These are phyloP conservation scores for Galbula dea DNA, from an alignment of 2,113 vertebrate genomes.

Conservation along the genomic window DNA sequence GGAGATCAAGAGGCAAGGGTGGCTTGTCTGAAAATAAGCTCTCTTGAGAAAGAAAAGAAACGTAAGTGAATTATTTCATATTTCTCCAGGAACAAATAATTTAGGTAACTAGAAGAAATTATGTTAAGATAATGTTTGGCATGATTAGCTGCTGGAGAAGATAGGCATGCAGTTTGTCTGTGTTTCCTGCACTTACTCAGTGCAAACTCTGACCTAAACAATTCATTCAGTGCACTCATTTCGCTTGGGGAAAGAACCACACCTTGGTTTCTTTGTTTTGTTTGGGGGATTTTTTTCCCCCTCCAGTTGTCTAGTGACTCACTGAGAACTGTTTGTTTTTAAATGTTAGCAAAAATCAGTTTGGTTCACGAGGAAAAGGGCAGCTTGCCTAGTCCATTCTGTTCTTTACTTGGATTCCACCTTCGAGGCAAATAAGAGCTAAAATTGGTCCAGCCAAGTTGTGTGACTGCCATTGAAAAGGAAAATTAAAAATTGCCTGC, in stretches of 20 bases:
- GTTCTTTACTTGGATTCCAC: conserved; percentile 51
- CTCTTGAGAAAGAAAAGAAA: neutral
- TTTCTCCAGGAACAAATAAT: neutral
- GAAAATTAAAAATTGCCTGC: conserved; percentile 18
- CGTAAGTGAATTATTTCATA: neutral
- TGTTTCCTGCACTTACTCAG: neutral
- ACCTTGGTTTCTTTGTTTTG: neutral
- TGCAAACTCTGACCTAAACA: neutral
- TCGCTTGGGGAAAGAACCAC: conserved; percentile 22
- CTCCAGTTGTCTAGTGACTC: conserved; percentile 36
- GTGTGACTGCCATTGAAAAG: neutral
- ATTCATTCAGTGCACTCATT: neutral
- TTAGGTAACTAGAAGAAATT: neutral
- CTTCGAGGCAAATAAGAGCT: conserved; percentile 21
- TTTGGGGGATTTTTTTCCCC: neutral
- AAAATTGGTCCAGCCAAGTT: conserved; percentile 2
- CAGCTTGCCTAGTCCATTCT: conserved; percentile 60
- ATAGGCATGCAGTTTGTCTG: neutral
- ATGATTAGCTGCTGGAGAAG: neutral
- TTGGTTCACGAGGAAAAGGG: conserved; percentile 48
- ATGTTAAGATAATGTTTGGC: neutral
- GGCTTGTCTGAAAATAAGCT: neutral
- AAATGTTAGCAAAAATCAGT: conserved; percentile 18
- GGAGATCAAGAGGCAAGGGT: neutral
- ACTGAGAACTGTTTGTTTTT: conserved; percentile 52